These are phyloP conservation scores for Remorina albescens DNA, from an alignment of 2,797 vertebrate species.

Conservation along the genomic window DNA sequence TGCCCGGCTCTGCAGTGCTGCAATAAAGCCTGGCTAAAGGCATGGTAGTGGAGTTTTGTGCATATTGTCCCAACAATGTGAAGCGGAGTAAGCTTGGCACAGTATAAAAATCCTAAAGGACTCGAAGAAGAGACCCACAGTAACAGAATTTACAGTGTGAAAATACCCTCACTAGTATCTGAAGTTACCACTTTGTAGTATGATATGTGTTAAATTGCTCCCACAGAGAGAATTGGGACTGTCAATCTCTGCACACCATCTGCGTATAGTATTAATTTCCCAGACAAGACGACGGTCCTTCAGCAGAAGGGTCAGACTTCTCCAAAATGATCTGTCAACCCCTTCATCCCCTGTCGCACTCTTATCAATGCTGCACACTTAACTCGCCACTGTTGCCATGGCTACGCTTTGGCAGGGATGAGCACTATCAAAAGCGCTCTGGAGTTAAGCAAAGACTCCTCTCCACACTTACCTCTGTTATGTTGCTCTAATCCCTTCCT, in stretches of 20 bases:
- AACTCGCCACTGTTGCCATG: constrained; percentile 84
- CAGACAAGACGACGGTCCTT: constrained; percentile 73
- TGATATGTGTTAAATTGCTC: constrained; percentile 81
- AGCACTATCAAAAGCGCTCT: constrained; percentile 74
- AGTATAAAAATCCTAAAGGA: constrained; percentile 77
- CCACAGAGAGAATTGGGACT: constrained; percentile 69
- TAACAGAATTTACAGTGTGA: constrained; percentile 81
- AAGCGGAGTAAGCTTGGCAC: constrained; percentile 59
- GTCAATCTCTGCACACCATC: constrained; percentile 81
- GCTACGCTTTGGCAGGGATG: constrained; percentile 83
- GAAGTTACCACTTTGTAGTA: constrained; percentile 82
- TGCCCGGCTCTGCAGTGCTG: constrained; percentile 16
- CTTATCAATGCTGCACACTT: constrained; percentile 81
- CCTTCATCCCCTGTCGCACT: constrained; percentile 83
- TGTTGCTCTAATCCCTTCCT: constrained; percentile 77
- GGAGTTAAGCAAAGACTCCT: constrained; percentile 79
- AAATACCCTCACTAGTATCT: constrained; percentile 75
- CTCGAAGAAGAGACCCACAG: constrained; percentile 74
- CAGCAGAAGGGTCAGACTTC: constrained; percentile 82
- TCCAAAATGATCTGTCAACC: constrained; percentile 86
- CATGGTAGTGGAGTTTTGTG: constrained; percentile 55
- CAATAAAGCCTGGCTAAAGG: constrained; percentile 58
- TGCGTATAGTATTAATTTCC: constrained; percentile 80
- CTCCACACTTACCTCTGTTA: constrained; percentile 81
- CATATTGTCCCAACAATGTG: constrained; percentile 74